Evolutionary conservation across 2,797 vertebrate genomes (phyloP).

Genomic region (Babyrousa celebensis): DNA sequence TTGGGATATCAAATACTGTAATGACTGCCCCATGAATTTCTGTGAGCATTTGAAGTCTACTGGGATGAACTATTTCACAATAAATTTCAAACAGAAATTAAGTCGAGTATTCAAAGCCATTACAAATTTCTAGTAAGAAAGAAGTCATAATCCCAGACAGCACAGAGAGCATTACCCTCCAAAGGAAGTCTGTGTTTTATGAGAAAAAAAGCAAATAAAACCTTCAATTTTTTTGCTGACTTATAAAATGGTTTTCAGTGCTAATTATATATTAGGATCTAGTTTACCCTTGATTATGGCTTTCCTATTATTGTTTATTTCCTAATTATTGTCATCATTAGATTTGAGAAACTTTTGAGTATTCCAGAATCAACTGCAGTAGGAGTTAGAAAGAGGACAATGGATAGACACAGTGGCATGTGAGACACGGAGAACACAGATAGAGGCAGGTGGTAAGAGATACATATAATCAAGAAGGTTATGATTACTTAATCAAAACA

Average conservation of each 20-base stretch:
- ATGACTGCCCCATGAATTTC: neutral
- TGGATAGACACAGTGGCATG: neutral
- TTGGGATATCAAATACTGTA: neutral
- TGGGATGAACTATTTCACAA: conserved; percentile 6
- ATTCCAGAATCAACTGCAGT: neutral
- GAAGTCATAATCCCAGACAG: neutral
- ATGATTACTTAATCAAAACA: neutral
- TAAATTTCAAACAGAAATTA: conserved; percentile 16
- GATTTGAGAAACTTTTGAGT: conserved; percentile 19
- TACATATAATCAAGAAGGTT: neutral
- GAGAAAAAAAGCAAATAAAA: neutral
- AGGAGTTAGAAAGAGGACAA: neutral
- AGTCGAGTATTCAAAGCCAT: neutral
- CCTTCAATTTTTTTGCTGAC: neutral
- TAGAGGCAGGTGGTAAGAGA: neutral
- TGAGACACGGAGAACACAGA: neutral
- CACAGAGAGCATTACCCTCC: neutral
- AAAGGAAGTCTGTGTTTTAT: neutral
- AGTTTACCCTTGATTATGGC: neutral
- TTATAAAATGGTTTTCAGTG: neutral
- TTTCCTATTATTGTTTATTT: conserved; percentile 25
- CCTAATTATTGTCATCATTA: neutral
- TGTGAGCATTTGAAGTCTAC: neutral
- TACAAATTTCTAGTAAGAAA: neutral
- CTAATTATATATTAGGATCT: neutral